Conservation (phyloP, 2,797 vertebrate species). For the Pseudomugil gertrudae region DNA sequence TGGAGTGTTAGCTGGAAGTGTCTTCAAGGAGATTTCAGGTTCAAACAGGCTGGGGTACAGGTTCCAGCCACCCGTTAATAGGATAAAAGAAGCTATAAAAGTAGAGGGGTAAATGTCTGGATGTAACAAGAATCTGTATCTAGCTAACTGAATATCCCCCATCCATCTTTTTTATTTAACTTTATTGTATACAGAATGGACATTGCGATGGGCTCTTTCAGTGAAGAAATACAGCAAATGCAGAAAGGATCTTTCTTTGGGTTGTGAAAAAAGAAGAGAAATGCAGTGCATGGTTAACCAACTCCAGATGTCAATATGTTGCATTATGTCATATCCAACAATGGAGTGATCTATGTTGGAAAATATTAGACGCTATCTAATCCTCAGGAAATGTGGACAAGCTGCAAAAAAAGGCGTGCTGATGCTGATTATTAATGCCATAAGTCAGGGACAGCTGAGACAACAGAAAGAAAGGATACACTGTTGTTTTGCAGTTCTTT, state of each 20-base stretch:
- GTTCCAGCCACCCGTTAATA: background rate
- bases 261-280: slow-evolving; percentile 3
- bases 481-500: background rate
- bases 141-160: background rate
- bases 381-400: slow-evolving; percentile 71
- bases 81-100: background rate
- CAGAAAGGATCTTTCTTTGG: slow-evolving; percentile 17
- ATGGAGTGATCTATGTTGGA: slow-evolving; percentile 69
- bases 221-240: slow-evolving; percentile 24
- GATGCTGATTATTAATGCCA: slow-evolving; percentile 45
- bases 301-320: slow-evolving; percentile 76
- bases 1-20: background rate
- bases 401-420: slow-evolving; percentile 51
- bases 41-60: background rate
- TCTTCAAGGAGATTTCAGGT: background rate
- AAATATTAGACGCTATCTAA: slow-evolving; percentile 70
- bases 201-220: slow-evolving; percentile 15
- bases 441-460: slow-evolving; percentile 23
- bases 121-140: background rate
- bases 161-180: background rate
- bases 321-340: slow-evolving; percentile 74
- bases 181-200: slow-evolving; percentile 1
- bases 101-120: background rate
- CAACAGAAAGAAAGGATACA: background rate
- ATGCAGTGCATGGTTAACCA: slow-evolving; percentile 53